Evolutionary conservation across 2,888 invertebrate genomes (phyloP), one percentile per base, ranked within the genome.

Genomic region (Dendrolimus pini): DNA sequence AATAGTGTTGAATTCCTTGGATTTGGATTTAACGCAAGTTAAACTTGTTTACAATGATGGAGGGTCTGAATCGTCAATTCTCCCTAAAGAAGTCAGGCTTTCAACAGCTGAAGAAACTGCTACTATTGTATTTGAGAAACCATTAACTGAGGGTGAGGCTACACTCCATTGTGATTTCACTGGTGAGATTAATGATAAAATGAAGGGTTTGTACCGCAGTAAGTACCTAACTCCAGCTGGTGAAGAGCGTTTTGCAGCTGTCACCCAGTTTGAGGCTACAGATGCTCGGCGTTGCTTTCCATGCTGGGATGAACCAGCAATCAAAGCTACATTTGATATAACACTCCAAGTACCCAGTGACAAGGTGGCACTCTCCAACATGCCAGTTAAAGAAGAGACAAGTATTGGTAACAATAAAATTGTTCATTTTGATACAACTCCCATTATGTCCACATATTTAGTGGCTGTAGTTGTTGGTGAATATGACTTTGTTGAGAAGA

Each of bases 301-400:
- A 3, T 99, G 98, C 83, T 99, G 98, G 97, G 99, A 99, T 83
- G 99, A 99, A 83, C 99, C 99, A 9, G 96, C 97, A 10, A 94
- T 96, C 62, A 99, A 99, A 85, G 96, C 99, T 1, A 97, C 96
- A 1, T 99, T 99, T 85, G 96, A 98, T 79, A 95, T 99, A 63
- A 94, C 94, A 0, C 86, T 99, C 13, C 92, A 94, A 61, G 96
- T 97, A 58, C 96, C 97, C 41, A 92, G 93, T 60, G 94, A 95
- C 75, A 92, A 95, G 64, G 95, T 96, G 7, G 98, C 97, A 42
- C 92, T 99, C 57, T 98, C 98, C 41, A 99, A 99, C 83, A 99
- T 98, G 98, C 94, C 94, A 1, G 92, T 93, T 0, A 92, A 90
- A 62, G 83, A 86, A 52, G 92, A 92, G 64, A 88, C 82, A 54